These are phyloP conservation scores for Stomatorhinus ivindoensis DNA, from an alignment of 2,113 vertebrate genomes.

Conservation along the genomic window DNA sequence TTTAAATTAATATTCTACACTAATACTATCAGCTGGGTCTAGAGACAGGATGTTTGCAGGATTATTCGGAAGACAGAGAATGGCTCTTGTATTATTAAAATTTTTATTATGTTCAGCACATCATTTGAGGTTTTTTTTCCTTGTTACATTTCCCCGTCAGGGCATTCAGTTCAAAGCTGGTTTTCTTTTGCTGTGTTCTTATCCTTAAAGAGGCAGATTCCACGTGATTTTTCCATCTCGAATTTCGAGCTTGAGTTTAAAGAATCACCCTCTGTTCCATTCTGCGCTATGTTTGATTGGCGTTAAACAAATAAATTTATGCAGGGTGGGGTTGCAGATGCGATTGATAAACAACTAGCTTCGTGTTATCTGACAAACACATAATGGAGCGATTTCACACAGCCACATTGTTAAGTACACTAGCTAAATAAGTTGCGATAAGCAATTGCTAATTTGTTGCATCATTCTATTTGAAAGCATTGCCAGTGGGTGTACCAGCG, in stretches of 20 bases:
- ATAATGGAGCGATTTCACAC: not conserved
- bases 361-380: not conserved
- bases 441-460: constrained; percentile 6
- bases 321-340: not conserved
- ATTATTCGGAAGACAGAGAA: not conserved
- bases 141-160: not conserved
- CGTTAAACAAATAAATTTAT: not conserved
- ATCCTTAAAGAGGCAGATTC: not conserved
- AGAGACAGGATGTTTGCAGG: not conserved
- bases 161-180: not conserved
- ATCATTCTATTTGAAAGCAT: not conserved
- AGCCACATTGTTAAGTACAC: not conserved
- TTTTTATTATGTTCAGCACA: constrained; percentile 2
- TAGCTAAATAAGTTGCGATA: not conserved
- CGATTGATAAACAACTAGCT: not conserved
- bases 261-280: not conserved
- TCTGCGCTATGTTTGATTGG: not conserved
- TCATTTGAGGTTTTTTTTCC: not conserved
- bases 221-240: not conserved
- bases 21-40: not conserved
- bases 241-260: not conserved
- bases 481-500: not conserved
- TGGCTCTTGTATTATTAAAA: constrained; percentile 1
- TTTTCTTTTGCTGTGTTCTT: not conserved
- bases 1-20: constrained; percentile 5